A percentile compares a stretch with the other conserved stretches of the same genome.
These are phyloP conservation scores for Rachycentron canadum DNA, from an alignment of 2,797 vertebrate species.

Conservation along the genomic window DNA sequence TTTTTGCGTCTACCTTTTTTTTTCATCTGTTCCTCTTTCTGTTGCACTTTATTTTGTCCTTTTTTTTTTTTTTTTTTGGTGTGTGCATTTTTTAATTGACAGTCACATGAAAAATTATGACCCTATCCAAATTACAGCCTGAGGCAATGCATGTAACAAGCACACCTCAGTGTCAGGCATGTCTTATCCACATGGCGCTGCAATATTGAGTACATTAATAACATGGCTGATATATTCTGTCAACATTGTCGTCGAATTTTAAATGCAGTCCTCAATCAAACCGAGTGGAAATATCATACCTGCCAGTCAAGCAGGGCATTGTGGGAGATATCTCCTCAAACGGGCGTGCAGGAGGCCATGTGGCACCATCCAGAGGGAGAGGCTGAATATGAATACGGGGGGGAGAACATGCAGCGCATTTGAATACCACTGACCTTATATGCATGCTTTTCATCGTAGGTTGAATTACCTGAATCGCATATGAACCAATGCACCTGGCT, in stretches of 20 bases:
- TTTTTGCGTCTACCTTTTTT: slow-evolving; percentile 18
- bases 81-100: slow-evolving; percentile 43
- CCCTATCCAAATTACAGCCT: slow-evolving; percentile 42
- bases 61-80: neutral
- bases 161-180: slow-evolving; percentile 22
- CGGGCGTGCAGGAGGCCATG: slow-evolving; percentile 26
- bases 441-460: slow-evolving; percentile 72
- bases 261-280: slow-evolving; percentile 68
- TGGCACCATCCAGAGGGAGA: slow-evolving; percentile 24
- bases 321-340: slow-evolving; percentile 56
- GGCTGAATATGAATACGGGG: slow-evolving; percentile 45
- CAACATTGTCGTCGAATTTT: slow-evolving; percentile 52
- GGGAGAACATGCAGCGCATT: slow-evolving; percentile 53
- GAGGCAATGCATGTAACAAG: slow-evolving; percentile 24
- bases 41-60: slow-evolving; percentile 13
- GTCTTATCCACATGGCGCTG: neutral
- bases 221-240: slow-evolving; percentile 54
- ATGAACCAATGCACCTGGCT: slow-evolving; percentile 78
- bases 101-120: slow-evolving; percentile 38
- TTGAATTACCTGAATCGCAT: slow-evolving; percentile 80
- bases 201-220: slow-evolving; percentile 58
- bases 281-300: slow-evolving; percentile 72
- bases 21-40: neutral
- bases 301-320: slow-evolving; percentile 73
- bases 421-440: slow-evolving; percentile 79